Conservation (phyloP, 2,113 vertebrate genomes). For the Zapornia atra region DNA sequence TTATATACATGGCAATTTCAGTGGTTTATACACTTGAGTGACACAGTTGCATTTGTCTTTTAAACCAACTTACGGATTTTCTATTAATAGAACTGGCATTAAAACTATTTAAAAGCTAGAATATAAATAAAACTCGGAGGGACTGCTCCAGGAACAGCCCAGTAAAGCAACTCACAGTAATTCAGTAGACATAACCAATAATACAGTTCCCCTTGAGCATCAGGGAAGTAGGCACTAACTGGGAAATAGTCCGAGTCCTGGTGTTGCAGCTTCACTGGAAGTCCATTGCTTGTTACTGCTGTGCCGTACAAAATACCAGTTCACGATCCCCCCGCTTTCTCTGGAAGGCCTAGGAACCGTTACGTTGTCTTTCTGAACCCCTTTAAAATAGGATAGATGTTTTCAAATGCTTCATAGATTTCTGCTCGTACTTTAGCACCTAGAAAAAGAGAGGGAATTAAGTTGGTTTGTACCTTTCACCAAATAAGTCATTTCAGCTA, state of each 20-base stretch:
- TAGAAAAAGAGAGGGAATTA: conserved; percentile 34
- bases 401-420: conserved; percentile 99
- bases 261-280: conserved; percentile 46
- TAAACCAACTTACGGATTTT: conserved; percentile 52
- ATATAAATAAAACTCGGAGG: conserved; percentile 75
- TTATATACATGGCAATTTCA: conserved; percentile 70
- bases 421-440: conserved; percentile 98
- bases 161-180: conserved; percentile 64
- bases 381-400: conserved; percentile 99
- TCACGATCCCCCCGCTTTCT: conserved; percentile 42
- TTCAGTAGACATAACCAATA: conserved; percentile 58
- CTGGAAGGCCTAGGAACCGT: conserved; percentile 43
- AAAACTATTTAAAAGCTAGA: conserved; percentile 75
- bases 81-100: conserved; percentile 65
- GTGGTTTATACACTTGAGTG: conserved; percentile 66
- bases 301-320: conserved; percentile 49
- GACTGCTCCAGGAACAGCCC: conserved; percentile 52
- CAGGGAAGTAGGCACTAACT: conserved; percentile 41
- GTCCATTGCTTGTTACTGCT: conserved; percentile 50
- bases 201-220: conserved; percentile 26
- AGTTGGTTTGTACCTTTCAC: not conserved
- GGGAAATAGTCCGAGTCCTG: conserved; percentile 59
- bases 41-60: conserved; percentile 54
- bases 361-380: conserved; percentile 98
- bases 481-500: not conserved